Evolutionary conservation across 2,113 vertebrate genomes (phyloP).

Genomic region (Nothobranchius kuhntae): DNA sequence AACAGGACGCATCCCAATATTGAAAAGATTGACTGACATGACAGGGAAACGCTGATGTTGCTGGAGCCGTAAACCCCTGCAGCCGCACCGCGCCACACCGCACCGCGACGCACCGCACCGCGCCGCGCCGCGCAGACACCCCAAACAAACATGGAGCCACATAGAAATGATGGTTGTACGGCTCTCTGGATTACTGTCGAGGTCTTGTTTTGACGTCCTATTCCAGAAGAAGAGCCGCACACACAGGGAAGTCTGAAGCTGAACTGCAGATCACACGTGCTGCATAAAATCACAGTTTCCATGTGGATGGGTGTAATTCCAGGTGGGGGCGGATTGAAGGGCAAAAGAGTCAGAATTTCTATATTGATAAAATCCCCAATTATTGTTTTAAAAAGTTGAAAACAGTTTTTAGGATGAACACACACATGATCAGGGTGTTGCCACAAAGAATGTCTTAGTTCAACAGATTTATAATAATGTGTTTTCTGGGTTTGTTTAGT

Average conservation of each 20-base stretch:
- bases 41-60: not conserved
- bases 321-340: too few relatives aligned
- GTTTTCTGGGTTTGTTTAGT: too few relatives aligned
- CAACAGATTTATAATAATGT: too few relatives aligned
- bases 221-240: not conserved
- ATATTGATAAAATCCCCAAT: too few relatives aligned
- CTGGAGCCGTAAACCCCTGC: not conserved
- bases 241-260: not conserved
- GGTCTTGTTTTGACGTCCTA: not conserved
- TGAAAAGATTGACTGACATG: not conserved
- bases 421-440: too few relatives aligned
- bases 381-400: too few relatives aligned
- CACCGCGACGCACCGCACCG: too few relatives aligned
- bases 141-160: not conserved
- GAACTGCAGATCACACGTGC: not conserved
- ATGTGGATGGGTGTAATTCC: too few relatives aligned
- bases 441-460: too few relatives aligned
- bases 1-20: conserved; percentile 4
- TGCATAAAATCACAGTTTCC: not conserved
- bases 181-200: not conserved
- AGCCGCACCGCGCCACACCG: not conserved
- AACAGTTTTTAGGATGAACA: too few relatives aligned
- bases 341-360: too few relatives aligned
- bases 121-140: not conserved
- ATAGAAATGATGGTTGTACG: not conserved